A percentile compares a stretch with the other conserved stretches of the same genome.
Conservation (phyloP, 2,797 vertebrate species). For the Phyllotis vaccarum region DNA sequence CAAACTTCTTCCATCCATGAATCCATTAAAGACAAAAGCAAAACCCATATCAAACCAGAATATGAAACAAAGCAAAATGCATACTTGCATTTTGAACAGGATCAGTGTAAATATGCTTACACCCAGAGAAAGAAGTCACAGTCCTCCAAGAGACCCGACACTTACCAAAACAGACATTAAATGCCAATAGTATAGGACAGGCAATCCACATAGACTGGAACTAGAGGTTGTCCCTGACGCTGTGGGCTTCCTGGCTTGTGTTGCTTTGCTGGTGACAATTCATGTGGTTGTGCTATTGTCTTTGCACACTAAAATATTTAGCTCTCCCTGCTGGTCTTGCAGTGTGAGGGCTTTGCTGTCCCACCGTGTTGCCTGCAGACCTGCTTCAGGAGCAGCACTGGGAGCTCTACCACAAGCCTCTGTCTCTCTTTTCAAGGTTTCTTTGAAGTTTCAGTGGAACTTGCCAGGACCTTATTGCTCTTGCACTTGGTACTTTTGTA, state of each 20-base stretch:
- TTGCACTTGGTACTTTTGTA: background rate
- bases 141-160: background rate
- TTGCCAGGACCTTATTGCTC: no score
- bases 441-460: background rate
- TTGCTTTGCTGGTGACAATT: background rate
- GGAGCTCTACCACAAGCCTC: background rate
- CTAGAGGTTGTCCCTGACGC: background rate
- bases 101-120: background rate
- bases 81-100: background rate
- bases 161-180: background rate
- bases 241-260: background rate
- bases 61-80: background rate
- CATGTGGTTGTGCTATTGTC: background rate
- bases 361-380: background rate
- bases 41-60: background rate
- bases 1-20: background rate
- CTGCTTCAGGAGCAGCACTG: background rate
- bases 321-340: background rate
- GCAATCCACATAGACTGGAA: background rate
- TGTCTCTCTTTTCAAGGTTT: background rate
- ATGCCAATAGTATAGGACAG: background rate
- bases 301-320: background rate
- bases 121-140: background rate
- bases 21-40: background rate
- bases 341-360: background rate